phyloP scores from a whole-genome alignment of 2,888 invertebrate species.

The Calameuta pallipes region DNA sequence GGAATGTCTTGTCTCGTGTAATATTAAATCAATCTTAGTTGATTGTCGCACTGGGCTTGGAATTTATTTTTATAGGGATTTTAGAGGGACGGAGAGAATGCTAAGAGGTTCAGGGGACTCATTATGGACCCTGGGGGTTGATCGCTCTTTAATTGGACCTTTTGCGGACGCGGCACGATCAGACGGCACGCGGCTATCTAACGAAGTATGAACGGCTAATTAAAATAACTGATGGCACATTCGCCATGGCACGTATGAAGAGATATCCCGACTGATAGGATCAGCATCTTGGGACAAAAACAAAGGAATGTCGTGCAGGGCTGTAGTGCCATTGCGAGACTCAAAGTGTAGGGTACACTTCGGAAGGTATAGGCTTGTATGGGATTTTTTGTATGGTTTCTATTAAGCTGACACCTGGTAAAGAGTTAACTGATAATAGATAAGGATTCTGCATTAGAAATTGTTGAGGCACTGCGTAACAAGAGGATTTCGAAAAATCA shows the following conservation, averaged over 20 bases:
- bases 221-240: slow-evolving; percentile 33
- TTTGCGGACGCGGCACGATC: slow-evolving; percentile 27
- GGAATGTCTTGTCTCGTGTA: too few relatives aligned
- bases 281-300: slow-evolving; percentile 13
- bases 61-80: too few relatives aligned
- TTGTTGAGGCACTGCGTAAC: too few relatives aligned
- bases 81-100: too few relatives aligned
- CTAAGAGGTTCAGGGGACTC: too few relatives aligned
- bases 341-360: background rate
- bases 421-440: too few relatives aligned
- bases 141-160: slow-evolving; percentile 37
- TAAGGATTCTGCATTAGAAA: too few relatives aligned
- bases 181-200: slow-evolving; percentile 25
- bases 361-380: background rate
- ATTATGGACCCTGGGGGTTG: slow-evolving; percentile 15
- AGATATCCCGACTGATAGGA: slow-evolving; percentile 18
- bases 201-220: slow-evolving; percentile 31
- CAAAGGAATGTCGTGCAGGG: slow-evolving; percentile 19
- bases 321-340: background rate
- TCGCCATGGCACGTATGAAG: slow-evolving; percentile 12
- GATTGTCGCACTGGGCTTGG: background rate
- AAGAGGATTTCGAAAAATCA: too few relatives aligned
- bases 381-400: too few relatives aligned
- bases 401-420: too few relatives aligned
- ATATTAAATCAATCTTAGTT: background rate